Evolutionary conservation across 2,113 vertebrate genomes (phyloP).

Genomic region (Mellivora capensis): DNA sequence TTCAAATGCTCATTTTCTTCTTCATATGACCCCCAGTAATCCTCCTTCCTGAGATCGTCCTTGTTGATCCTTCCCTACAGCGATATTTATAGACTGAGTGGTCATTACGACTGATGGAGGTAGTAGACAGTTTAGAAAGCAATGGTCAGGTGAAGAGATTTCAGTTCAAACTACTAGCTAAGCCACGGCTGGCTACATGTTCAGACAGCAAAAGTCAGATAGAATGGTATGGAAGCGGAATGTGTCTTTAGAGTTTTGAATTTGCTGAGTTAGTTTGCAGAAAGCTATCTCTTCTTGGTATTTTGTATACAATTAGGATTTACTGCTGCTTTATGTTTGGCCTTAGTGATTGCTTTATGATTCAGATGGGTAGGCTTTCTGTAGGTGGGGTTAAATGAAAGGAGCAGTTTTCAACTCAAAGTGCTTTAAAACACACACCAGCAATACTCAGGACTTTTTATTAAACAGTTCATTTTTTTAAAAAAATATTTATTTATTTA

Average conservation of each 20-base stretch:
- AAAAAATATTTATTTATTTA: too few relatives aligned
- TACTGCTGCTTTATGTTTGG: neutral
- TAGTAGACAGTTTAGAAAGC: neutral
- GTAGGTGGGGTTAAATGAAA: neutral
- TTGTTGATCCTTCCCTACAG: neutral
- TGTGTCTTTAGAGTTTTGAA: neutral
- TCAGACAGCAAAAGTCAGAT: neutral
- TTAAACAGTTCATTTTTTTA: neutral
- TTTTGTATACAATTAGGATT: slow-evolving; percentile 10
- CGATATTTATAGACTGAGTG: neutral
- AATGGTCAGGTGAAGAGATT: neutral
- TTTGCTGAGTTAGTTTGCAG: neutral
- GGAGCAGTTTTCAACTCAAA: neutral
- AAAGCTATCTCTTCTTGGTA: neutral
- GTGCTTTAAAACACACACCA: neutral
- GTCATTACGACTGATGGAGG: neutral
- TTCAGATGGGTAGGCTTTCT: neutral
- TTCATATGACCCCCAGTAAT: neutral
- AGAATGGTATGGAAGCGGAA: neutral
- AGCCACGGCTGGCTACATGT: neutral
- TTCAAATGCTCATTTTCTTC: neutral
- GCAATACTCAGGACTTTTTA: neutral
- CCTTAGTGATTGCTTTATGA: slow-evolving; percentile 3
- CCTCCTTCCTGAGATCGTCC: neutral
- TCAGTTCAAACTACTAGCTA: neutral